These are phyloP conservation scores for Cinclus cinclus DNA, from an alignment of 2,113 vertebrate species.

Conservation along the genomic window DNA sequence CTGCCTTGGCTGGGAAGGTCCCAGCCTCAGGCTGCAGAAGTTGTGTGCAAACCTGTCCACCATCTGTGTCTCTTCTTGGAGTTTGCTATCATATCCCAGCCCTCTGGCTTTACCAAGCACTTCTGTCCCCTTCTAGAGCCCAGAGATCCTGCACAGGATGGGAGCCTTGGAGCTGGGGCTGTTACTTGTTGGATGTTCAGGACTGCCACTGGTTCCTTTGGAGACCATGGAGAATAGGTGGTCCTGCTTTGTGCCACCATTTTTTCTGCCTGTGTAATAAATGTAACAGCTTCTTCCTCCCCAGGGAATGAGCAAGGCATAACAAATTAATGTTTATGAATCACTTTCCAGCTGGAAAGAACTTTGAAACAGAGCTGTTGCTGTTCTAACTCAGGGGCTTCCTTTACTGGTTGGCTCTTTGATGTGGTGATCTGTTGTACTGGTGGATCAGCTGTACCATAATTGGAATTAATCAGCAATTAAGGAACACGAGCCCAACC, in stretches of 20 bases:
- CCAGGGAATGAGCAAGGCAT: background rate
- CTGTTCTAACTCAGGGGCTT: slow-evolving; percentile 42
- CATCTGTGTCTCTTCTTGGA: background rate
- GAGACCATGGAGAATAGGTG: background rate
- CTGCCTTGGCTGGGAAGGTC: background rate
- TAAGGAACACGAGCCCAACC: slow-evolving; percentile 1
- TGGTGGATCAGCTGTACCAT: slow-evolving; percentile 38
- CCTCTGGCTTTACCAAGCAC: background rate
- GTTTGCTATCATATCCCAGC: background rate
- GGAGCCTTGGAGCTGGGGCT: background rate
- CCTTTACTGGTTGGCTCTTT: slow-evolving; percentile 36
- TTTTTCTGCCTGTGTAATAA: background rate
- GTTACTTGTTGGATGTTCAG: background rate
- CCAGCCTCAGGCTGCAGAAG: background rate
- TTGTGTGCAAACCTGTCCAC: background rate
- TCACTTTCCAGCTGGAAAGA: background rate
- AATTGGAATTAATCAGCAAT: slow-evolving; percentile 61
- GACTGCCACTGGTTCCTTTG: accelerated
- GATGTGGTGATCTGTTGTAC: slow-evolving; percentile 1
- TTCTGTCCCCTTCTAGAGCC: background rate
- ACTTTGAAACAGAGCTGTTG: background rate
- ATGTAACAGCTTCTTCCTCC: background rate
- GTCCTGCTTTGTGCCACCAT: background rate
- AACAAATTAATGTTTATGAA: slow-evolving; percentile 46
- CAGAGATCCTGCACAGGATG: background rate